Evolutionary conservation across 2,113 vertebrate genomes (phyloP), one percentile per base, ranked within the genome.

Genomic region (Ammodramus savannarum): DNA sequence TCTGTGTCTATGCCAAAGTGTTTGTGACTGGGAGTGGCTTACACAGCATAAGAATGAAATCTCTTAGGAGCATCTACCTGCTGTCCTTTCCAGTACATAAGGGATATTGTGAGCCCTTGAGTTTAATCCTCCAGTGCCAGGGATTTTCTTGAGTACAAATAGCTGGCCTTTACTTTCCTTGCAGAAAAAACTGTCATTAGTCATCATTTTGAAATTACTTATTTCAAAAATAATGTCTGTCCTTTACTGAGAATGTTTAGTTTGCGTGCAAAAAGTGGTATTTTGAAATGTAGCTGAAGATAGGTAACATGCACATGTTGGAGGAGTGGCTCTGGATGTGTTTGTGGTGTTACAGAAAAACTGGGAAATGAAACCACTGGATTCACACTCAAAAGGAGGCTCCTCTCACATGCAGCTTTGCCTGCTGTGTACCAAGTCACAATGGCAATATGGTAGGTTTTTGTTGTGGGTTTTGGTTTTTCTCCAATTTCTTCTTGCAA

Each of bases 251-350:
- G 23, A 67, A 62, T 15, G 17, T 36, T 69, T 23, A 1, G 3
- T 59, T 77, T 32, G 19, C 10, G 63, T 92, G 36, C 51, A 59
- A 22, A 76, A 66, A 16, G 36, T 13, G 8, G 0, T 54, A 1
- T 66, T 93, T 76, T 55, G 52, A 66, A 67, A 38, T 12, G 32
- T 9, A 36, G n/a, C 58, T 57, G 58, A 41, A 76, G 63, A 43
- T 13, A 8, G 32, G 31, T 3, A 2, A 36, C 2, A 1, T 17
- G 44, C 21, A 21, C 2, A 0, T 1, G 3, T 15, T 27, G 55
- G 29, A 76, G 63, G 38, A n/a, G 17, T 7, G 11, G 29, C 39
- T 57, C 62, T 66, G 78, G 69, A 6, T 2, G 3, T 71, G 29
- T 58, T 67, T 7, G 2, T 16, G 41, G 26, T 10, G 5, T 39